These are phyloP conservation scores for Acleris laterana DNA, from an alignment of 2,888 invertebrate species.

Conservation along the genomic window DNA sequence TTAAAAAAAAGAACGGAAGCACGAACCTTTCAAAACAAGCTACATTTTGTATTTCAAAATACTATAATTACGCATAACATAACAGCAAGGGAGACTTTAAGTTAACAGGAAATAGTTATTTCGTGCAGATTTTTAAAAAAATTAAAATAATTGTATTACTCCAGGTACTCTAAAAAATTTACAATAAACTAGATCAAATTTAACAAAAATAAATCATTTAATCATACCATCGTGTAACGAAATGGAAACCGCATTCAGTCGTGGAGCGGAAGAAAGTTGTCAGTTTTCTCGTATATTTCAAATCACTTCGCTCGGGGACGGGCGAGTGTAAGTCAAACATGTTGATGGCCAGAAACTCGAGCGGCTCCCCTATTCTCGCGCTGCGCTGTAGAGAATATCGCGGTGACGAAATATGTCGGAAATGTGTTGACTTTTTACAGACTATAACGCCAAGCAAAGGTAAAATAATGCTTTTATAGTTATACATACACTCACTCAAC, in stretches of 20 bases:
- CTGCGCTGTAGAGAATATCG: too few relatives aligned
- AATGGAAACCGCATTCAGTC: slow-evolving; percentile 26
- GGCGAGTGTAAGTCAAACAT: too few relatives aligned
- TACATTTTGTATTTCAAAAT: slow-evolving; percentile 6
- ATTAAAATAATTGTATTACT: too few relatives aligned
- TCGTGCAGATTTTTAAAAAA: too few relatives aligned
- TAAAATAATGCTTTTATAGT: too few relatives aligned
- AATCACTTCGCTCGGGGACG: slow-evolving; percentile 1
- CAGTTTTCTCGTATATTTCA: slow-evolving; percentile 22
- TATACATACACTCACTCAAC: too few relatives aligned
- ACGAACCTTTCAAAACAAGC: slow-evolving; percentile 2
- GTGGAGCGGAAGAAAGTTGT: slow-evolving; percentile 31
- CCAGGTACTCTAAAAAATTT: too few relatives aligned
- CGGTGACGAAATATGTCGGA: too few relatives aligned
- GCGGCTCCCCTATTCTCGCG: too few relatives aligned
- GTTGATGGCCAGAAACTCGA: too few relatives aligned
- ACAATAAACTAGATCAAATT: background rate
- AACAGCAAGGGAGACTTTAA: background rate
- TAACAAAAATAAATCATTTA: background rate
- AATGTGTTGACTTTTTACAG: too few relatives aligned
- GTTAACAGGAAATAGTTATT: background rate
- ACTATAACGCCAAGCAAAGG: too few relatives aligned
- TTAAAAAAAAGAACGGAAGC: slow-evolving; percentile 9
- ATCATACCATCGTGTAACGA: slow-evolving; percentile 11
- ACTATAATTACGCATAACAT: slow-evolving; percentile 10